phyloP scores from a whole-genome alignment of 35 echinoderm and acorn worm species.

The Heliocidaris erythrogramma region DNA sequence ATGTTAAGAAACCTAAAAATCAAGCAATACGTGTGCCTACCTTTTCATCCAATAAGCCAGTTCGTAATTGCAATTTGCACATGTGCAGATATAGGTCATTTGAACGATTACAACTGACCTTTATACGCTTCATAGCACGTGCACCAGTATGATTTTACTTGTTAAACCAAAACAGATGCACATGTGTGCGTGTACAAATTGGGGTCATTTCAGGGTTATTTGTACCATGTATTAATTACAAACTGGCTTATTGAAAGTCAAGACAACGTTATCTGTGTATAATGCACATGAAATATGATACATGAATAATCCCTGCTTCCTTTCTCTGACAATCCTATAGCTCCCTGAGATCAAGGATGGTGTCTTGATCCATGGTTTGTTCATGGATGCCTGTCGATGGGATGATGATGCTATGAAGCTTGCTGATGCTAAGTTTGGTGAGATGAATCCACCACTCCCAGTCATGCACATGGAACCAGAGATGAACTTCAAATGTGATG shows the following conservation, averaged over 20 bases:
- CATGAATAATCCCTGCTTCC: background rate
- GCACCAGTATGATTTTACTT: too few relatives aligned
- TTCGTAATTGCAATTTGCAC: too few relatives aligned
- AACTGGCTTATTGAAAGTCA: too few relatives aligned
- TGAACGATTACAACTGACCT: too few relatives aligned
- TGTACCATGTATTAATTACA: too few relatives aligned
- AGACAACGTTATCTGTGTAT: background rate
- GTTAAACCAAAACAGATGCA: too few relatives aligned
- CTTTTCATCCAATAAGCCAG: background rate
- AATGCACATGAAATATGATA: background rate
- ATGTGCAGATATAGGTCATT: too few relatives aligned
- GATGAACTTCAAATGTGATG: conserved; percentile 82
- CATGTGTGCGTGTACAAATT: too few relatives aligned
- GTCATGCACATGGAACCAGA: conserved; percentile 98
- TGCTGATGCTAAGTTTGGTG: conserved; percentile 65
- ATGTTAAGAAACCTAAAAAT: background rate
- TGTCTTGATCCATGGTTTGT: conserved; percentile 91
- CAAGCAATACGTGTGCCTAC: background rate
- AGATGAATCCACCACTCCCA: conserved; percentile 96
- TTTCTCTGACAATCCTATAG: conserved; percentile 37
- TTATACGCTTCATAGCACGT: too few relatives aligned
- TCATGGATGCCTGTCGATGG: conserved; percentile 95
- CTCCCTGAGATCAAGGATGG: conserved; percentile 76
- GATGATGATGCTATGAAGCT: conserved; percentile 87
- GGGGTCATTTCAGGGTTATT: too few relatives aligned